Base-by-base conservation (phyloP, 2,888 invertebrate genomes). In the Harmothoe impar region DNA sequence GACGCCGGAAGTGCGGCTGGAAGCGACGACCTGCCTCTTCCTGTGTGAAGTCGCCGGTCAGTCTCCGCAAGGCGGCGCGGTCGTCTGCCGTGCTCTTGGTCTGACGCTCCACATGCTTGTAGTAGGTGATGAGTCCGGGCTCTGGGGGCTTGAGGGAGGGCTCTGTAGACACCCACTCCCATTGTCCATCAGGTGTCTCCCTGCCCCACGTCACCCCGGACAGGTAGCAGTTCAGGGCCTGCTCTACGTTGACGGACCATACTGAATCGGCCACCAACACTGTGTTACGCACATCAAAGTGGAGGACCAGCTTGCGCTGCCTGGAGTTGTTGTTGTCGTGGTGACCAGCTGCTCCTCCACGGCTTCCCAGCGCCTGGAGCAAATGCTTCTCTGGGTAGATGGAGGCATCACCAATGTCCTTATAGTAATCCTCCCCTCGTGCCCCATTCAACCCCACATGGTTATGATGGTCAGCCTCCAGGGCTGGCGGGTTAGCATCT, bases 231-330 rank as follows among this genome's bases (percentile, higher is more conserved):
- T 96, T 96, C n/a, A 96, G 93, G 0, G 95, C 95, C 90, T 95
- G 94, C 91, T 95, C 95, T 68, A 95, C 94, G 33, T 93, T 93
- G 0, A 95, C 94, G 77, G 94, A 94, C 0, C 95, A 95, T 12
- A 95, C 93, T 5, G 94, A 94, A 91, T 95, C 95, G 0, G 95
- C 95, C 20, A 96, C 95, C 10, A 95, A 93, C 35, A 96, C 93
- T 0, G 96, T 96, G 92, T 96, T 96, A 72, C 95, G 92, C 29
- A 95, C 94, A 92, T 96, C 96, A 91, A 96, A 94, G 92, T 96
- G 95, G 20, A 96, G 92, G 52, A 96, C 92, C 12, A 96, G 93
- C 92, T 95, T 95, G 25, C 93, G 56, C n/a, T 29, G 52, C 35
- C 25, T 43, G 35, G 25, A n/a, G 62, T 62, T 43, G 43, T 43